Evolutionary conservation across 2,888 invertebrate genomes (phyloP).

Genomic region (Chymomyza amoena): DNA sequence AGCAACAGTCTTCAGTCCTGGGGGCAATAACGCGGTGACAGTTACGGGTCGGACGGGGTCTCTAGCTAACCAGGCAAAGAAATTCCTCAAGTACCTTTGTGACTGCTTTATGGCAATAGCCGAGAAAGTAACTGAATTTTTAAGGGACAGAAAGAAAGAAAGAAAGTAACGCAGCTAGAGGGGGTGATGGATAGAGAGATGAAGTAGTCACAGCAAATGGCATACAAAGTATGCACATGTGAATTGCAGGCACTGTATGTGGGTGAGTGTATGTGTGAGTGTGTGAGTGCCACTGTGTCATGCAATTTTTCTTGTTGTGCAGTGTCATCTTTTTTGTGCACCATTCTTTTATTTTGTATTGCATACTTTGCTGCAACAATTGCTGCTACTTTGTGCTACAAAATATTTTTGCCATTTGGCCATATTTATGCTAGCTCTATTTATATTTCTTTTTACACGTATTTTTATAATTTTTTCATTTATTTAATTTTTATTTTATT

Average conservation of each 20-base stretch:
- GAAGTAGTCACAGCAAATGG: slow-evolving; percentile 17
- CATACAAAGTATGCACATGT: slow-evolving; percentile 19
- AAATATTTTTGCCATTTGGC: slow-evolving; percentile 46
- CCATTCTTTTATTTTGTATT: slow-evolving; percentile 21
- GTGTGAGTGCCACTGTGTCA: slow-evolving; percentile 9
- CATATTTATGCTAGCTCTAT: slow-evolving; percentile 28
- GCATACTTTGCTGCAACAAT: slow-evolving; percentile 52
- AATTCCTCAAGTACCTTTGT: slow-evolving; percentile 54
- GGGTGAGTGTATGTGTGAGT: not conserved
- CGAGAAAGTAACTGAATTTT: not conserved
- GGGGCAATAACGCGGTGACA: not conserved
- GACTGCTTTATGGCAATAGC: slow-evolving; percentile 36
- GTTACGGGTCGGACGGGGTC: not conserved
- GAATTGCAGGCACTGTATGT: not conserved
- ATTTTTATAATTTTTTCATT: not conserved
- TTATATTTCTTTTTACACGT: not conserved
- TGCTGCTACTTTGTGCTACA: slow-evolving; percentile 39
- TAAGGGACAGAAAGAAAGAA: not conserved
- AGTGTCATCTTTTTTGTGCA: slow-evolving; percentile 12
- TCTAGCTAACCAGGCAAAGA: slow-evolving; percentile 46
- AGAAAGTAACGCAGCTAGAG: not conserved
- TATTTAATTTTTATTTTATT: not conserved
- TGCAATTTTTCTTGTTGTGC: slow-evolving; percentile 37
- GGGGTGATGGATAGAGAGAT: not conserved
- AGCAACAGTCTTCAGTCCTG: not conserved